Percentiles rank a stretch among this genome's conserved stretches.
phyloP scores from a whole-genome alignment of 2,797 vertebrate genomes.

The Coendou prehensilis region DNA sequence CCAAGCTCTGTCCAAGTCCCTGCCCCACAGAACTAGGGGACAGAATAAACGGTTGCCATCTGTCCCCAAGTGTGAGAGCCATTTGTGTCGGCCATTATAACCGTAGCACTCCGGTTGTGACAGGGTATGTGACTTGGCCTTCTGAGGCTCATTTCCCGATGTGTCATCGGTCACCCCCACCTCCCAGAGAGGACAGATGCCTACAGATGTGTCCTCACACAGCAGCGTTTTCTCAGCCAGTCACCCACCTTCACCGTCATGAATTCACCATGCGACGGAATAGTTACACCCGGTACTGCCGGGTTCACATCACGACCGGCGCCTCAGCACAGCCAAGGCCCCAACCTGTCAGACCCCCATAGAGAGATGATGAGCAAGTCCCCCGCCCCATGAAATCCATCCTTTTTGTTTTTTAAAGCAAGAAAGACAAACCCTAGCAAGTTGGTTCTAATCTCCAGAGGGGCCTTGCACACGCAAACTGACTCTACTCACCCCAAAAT shows the following conservation, averaged over 20 bases:
- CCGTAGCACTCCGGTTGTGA: rapidly evolving
- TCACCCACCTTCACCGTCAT: background rate
- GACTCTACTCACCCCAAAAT: background rate
- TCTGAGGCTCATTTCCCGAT: background rate
- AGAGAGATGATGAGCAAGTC: background rate
- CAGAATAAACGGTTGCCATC: rapidly evolving
- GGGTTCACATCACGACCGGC: rapidly evolving
- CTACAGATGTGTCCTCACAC: background rate
- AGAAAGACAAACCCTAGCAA: background rate
- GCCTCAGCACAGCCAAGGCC: rapidly evolving
- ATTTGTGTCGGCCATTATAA: rapidly evolving
- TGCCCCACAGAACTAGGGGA: background rate
- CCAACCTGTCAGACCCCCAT: background rate
- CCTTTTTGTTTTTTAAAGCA: background rate
- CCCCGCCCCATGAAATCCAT: rapidly evolving
- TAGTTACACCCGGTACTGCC: rapidly evolving
- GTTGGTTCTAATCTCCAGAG: background rate
- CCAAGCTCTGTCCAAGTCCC: background rate
- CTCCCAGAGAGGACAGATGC: background rate
- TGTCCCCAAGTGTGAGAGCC: background rate
- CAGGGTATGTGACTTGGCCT: background rate
- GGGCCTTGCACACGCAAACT: background rate
- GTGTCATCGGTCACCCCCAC: background rate
- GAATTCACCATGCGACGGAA: background rate
- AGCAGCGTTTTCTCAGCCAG: background rate